Evolutionary conservation across 1,140 invertebrate genomes (phyloP), one percentile per base, ranked within the genome.

Genomic region (Notospermus geniculatus): DNA sequence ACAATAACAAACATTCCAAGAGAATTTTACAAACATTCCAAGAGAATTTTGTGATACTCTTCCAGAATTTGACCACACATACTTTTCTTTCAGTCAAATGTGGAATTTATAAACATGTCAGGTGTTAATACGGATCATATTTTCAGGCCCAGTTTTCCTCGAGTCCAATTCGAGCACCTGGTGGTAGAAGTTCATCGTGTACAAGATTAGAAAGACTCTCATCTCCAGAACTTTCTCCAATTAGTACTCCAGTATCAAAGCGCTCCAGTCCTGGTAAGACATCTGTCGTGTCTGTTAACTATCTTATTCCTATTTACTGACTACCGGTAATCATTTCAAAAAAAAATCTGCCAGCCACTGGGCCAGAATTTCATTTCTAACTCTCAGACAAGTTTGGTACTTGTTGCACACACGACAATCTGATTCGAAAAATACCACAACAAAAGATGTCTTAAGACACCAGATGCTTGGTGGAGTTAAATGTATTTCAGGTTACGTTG

Each of bases 131-230:
- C 22, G 2, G 54, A 28, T 55, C n/a, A 28, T 2, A 28, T 22
- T 62, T 62, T 41, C 62, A 71, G 64, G 57, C 59, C 52, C 73
- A 75, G 60, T 75, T 77, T 69, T 74, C 75, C 22, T 77, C 75
- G 45, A 77, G 75, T 71, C 75, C 75, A 9, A 77, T 77, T 50
- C 66, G 63, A 27, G 66, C 5, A 27, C 4, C 25, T n/a, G 19
- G 25, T 27, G 25, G 5, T 19, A 60, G 58, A 30, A n/a, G 43
- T 11, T 50, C 45, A 23, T 7, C 46, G 5, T 50, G n/a, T 23
- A n/a, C n/a, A 25, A 17, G 17, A 53, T 23, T 30, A 28, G 58
- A 60, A 19, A 5, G 11, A 11, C 19, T 60, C 17, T 29, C 46
- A 4, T 60, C 58, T 1, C 58, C 58, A 22, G 58, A 60, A 28